Evolutionary conservation across 1,140 invertebrate genomes (phyloP).

Genomic region (Procambarus clarkii): DNA sequence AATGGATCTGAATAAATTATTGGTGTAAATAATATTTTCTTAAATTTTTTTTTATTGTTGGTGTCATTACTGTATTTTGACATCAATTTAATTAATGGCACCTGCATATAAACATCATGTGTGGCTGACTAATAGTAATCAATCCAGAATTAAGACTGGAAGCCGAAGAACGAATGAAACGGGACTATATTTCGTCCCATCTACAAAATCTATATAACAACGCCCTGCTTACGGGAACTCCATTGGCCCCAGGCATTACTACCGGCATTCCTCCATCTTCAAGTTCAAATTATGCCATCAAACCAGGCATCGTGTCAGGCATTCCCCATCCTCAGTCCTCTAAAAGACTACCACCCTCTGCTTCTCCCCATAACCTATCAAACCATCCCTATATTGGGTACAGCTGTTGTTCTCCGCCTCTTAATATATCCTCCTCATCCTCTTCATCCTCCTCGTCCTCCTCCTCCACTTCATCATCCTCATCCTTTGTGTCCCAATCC

Average conservation of each 20-base stretch:
- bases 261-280: conserved; percentile 64
- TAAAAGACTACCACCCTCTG: conserved; percentile 21
- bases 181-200: conserved; percentile 84
- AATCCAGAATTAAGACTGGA: conserved; percentile 90
- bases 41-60: background rate
- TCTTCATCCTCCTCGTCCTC: conserved; percentile 71
- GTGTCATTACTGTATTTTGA: background rate
- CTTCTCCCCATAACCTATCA: conserved; percentile 54
- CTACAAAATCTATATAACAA: conserved; percentile 74
- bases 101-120: background rate
- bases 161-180: conserved; percentile 91
- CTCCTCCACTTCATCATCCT: conserved; percentile 8
- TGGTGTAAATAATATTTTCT: conserved; percentile 34
- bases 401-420: conserved; percentile 46
- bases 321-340: conserved; percentile 57
- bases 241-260: conserved; percentile 54
- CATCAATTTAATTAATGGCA: conserved; percentile 10
- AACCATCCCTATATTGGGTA: conserved; percentile 28
- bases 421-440: conserved; percentile 38
- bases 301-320: conserved; percentile 67
- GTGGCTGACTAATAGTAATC: conserved; percentile 81
- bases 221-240: conserved; percentile 23
- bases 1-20: conserved; percentile 4
- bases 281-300: conserved; percentile 32
- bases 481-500: conserved; percentile 64